A percentile compares a stretch with the other conserved stretches of the same genome.
Conservation (phyloP, 2,797 vertebrate genomes). For the Typhlichthys subterraneus region DNA sequence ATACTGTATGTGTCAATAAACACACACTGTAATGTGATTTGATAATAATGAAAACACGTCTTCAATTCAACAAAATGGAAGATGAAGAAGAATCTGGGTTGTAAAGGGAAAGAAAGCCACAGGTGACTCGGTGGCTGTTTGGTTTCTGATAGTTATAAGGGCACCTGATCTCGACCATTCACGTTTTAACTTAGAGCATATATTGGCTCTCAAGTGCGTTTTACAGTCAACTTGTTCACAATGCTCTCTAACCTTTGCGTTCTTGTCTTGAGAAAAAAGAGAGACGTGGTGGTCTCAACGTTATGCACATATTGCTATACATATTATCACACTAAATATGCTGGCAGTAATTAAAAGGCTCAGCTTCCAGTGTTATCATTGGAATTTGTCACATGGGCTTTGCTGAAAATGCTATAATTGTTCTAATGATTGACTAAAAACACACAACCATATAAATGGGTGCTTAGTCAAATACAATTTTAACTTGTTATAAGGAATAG, state of each 20-base stretch:
- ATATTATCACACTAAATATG: background rate
- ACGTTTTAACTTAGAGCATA: too few relatives aligned
- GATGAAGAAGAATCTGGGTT: background rate
- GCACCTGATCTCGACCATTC: too few relatives aligned
- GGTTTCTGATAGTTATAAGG: too few relatives aligned
- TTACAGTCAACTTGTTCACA: too few relatives aligned
- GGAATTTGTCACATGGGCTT: background rate
- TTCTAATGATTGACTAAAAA: background rate
- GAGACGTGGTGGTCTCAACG: too few relatives aligned
- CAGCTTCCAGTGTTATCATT: background rate
- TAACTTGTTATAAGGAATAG: slow-evolving; percentile 13
- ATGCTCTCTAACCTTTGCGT: too few relatives aligned
- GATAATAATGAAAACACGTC: background rate
- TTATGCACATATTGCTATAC: too few relatives aligned
- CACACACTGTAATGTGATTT: too few relatives aligned
- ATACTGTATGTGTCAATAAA: too few relatives aligned
- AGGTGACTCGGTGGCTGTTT: background rate
- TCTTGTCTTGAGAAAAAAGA: too few relatives aligned
- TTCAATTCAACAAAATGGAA: background rate
- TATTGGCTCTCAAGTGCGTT: too few relatives aligned
- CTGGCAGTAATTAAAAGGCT: too few relatives aligned
- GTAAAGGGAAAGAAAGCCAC: background rate
- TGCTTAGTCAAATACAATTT: background rate
- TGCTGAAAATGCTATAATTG: background rate
- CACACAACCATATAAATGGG: background rate